A percentile compares a stretch with the other conserved stretches of the same genome.
Evolutionary conservation across 1,140 invertebrate species (phyloP).

Genomic region (Lineus longissimus): DNA sequence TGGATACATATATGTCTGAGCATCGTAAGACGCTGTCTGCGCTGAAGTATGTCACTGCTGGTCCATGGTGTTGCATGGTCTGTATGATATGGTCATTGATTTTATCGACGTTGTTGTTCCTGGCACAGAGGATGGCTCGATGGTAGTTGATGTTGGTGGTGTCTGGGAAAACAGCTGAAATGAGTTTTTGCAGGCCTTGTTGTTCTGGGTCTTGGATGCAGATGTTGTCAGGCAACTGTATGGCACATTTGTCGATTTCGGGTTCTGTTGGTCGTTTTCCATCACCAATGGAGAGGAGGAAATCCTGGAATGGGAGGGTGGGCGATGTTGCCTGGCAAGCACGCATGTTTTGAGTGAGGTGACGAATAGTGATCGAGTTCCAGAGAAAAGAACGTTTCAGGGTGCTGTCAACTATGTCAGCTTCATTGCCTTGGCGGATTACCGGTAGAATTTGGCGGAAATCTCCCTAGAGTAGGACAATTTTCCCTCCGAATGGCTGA

Average conservation of each 20-base stretch:
- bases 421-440: conserved; percentile 8
- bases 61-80: background rate
- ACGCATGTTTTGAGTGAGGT: background rate
- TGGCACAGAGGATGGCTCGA: background rate
- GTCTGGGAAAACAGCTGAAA: background rate
- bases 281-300: background rate
- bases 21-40: background rate
- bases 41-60: background rate
- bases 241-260: background rate
- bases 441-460: conserved; percentile 20
- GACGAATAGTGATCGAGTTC: background rate
- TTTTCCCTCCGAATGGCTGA: conserved; percentile 6
- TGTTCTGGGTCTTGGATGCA: background rate
- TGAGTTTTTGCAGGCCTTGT: background rate
- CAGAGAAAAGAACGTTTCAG: background rate
- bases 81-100: background rate
- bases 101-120: background rate
- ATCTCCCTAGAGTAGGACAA: conserved; percentile 16
- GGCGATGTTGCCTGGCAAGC: background rate
- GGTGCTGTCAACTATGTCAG: background rate
- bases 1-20: no score
- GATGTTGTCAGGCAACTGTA: background rate
- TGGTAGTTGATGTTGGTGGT: background rate
- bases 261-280: background rate
- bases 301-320: background rate